phyloP scores from a whole-genome alignment of 2,797 vertebrate genomes.

The Philypnodon macrostomus region DNA sequence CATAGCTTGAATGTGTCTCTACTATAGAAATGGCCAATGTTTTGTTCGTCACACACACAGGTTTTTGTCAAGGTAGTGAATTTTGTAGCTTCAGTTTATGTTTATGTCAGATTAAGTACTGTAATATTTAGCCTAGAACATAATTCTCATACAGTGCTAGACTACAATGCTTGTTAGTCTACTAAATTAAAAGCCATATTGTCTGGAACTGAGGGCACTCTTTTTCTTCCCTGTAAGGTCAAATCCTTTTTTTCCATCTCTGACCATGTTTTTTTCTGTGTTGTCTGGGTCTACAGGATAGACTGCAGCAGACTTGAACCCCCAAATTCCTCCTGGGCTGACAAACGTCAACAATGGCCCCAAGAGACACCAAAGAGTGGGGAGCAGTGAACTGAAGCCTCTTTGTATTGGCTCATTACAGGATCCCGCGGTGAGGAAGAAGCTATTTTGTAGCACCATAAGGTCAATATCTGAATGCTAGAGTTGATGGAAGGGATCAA shows the following conservation, averaged over 20 bases:
- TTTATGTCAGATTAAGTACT: too few relatives aligned
- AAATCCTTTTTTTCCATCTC: constrained; percentile 43
- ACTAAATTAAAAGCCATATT: constrained; percentile 31
- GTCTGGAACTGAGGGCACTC: constrained; percentile 44
- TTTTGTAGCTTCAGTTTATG: too few relatives aligned
- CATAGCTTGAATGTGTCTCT: too few relatives aligned
- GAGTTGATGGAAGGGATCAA: constrained; percentile 69
- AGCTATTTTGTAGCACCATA: constrained; percentile 74
- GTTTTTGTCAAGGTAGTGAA: too few relatives aligned
- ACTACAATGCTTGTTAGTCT: too few relatives aligned
- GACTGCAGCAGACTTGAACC: constrained; percentile 58
- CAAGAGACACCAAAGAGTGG: constrained; percentile 72
- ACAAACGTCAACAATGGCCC: constrained; percentile 77
- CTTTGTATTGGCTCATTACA: constrained; percentile 75
- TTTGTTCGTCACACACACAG: too few relatives aligned
- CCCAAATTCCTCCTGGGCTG: constrained; percentile 68
- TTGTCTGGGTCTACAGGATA: constrained; percentile 50
- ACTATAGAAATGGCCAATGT: too few relatives aligned
- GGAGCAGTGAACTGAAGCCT: constrained; percentile 76
- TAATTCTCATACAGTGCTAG: too few relatives aligned
- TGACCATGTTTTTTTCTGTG: constrained; percentile 39
- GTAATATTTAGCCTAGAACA: too few relatives aligned
- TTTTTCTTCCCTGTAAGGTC: constrained; percentile 47
- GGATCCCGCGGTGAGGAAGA: constrained; percentile 73
- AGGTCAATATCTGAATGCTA: constrained; percentile 76